phyloP scores from a whole-genome alignment of 2,113 vertebrate genomes.

The Aythya baeri region DNA sequence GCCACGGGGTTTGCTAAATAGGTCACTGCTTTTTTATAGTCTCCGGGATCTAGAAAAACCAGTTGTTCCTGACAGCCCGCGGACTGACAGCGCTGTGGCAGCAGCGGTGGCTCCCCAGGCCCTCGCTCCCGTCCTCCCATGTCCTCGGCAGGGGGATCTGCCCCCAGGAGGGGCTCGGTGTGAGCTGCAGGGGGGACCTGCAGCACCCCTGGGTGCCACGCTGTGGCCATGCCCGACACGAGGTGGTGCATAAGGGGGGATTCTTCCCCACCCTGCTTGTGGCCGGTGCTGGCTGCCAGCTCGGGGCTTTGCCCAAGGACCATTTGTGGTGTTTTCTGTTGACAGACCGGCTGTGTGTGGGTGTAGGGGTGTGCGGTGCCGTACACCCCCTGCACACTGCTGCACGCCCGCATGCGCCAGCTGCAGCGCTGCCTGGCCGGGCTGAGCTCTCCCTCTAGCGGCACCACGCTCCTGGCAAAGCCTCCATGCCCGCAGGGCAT shows the following conservation, averaged over 20 bases:
- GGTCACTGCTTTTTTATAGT: constrained; percentile 58
- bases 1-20: constrained; percentile 33
- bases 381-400: neutral
- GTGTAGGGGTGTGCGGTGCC: neutral
- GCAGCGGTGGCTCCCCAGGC: neutral
- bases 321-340: rapidly evolving
- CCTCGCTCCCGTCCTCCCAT: rapidly evolving
- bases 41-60: constrained; percentile 59
- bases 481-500: rapidly evolving
- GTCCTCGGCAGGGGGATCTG: neutral
- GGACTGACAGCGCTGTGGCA: neutral
- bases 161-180: neutral
- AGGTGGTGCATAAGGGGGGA: neutral
- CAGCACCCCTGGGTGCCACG: neutral
- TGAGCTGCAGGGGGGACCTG: rapidly evolving
- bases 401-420: neutral
- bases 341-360: rapidly evolving
- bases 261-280: neutral
- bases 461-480: neutral
- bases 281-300: neutral
- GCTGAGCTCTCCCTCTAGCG: constrained; percentile 66
- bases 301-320: neutral
- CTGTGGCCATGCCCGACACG: rapidly evolving
- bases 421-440: neutral
- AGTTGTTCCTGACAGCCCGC: constrained; percentile 7